Evolutionary conservation across 2,888 invertebrate genomes (phyloP).

Genomic region (Apoderus coryli): DNA sequence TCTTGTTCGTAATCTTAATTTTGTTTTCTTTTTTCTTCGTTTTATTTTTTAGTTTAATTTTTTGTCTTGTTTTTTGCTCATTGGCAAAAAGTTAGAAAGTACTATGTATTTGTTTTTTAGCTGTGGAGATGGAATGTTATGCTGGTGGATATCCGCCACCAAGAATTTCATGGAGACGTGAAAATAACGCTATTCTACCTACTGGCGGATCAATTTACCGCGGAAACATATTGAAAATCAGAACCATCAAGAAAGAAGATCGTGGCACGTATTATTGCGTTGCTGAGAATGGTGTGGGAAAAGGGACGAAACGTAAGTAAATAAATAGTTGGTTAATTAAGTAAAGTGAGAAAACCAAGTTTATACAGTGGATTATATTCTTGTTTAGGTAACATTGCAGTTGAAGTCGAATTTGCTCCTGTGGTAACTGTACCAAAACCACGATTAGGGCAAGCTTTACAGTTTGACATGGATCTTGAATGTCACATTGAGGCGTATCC

Average conservation of each 20-base stretch:
- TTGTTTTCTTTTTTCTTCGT: too few species aligned
- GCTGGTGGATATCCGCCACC: constrained; percentile 78
- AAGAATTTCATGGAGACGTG: constrained; percentile 78
- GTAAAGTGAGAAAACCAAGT: too few species aligned
- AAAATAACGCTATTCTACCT: constrained; percentile 84
- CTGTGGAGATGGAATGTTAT: constrained; percentile 73
- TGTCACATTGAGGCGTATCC: constrained; percentile 93
- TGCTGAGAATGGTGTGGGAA: constrained; percentile 78
- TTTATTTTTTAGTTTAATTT: too few species aligned
- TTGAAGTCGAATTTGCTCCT: constrained; percentile 83
- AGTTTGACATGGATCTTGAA: constrained; percentile 88
- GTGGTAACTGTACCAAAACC: constrained; percentile 75
- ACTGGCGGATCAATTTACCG: constrained; percentile 79
- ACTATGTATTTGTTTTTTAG: too few species aligned
- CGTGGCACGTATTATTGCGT: constrained; percentile 89
- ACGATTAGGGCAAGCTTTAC: constrained; percentile 72
- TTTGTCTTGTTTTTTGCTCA: too few species aligned
- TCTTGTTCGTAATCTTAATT: too few species aligned
- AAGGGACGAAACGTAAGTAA: constrained; percentile 52
- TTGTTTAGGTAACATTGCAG: constrained; percentile 52
- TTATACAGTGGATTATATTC: background rate
- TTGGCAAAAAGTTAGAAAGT: too few species aligned
- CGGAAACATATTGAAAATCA: constrained; percentile 67
- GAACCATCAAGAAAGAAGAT: constrained; percentile 70
- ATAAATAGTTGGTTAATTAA: background rate